Evolutionary conservation across 1,140 invertebrate genomes (phyloP), one percentile per base, ranked within the genome.

Genomic region (Lethocerus indicus): DNA sequence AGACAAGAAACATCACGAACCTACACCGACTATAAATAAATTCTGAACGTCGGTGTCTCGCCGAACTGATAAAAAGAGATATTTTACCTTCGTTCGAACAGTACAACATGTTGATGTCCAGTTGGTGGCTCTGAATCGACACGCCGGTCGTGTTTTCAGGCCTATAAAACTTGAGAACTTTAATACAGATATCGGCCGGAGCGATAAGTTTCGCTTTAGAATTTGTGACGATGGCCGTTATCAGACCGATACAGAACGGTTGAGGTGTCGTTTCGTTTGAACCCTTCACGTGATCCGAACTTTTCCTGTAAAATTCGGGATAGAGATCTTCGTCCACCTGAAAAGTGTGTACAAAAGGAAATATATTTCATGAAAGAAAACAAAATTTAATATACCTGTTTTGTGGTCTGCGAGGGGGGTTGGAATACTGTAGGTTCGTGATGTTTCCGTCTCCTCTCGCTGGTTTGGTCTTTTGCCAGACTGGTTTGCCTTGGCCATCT

Each of bases 221-320:
- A n/a, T 43, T 52, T 12, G 67, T 66, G 50, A 64, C 71, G 35
- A 84, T 81, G 1, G 68, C 63, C 7, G 63, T 65, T 29, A 87
- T 79, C 28, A 74, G 70, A 7, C 72, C 83, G 36, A 87, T 72
- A 54, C 77, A 73, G 61, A 86, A 88, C 2, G 86, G 83, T 54
- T 83, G 74, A 0, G 79, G 78, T 0, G 81, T 81, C 51, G 79
- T 73, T 14, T 70, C 59, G 62, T 87, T 85, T 0, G 79, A 83
- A 1, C 82, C 83, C 57, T 83, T 79, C 16, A 79, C 67, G 58
- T 79, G 74, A 47, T 77, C 74, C 27, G 71, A 69, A 37, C 61
- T 71, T 64, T 83, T 85, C 41, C 85, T 70, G 61, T 88, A 89
- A 52, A 74, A 76, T 61, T 88, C 85, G 9, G 84, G 76, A 63